These are phyloP conservation scores for Polyommatus icarus DNA, from an alignment of 2,888 invertebrate species.

Conservation along the genomic window DNA sequence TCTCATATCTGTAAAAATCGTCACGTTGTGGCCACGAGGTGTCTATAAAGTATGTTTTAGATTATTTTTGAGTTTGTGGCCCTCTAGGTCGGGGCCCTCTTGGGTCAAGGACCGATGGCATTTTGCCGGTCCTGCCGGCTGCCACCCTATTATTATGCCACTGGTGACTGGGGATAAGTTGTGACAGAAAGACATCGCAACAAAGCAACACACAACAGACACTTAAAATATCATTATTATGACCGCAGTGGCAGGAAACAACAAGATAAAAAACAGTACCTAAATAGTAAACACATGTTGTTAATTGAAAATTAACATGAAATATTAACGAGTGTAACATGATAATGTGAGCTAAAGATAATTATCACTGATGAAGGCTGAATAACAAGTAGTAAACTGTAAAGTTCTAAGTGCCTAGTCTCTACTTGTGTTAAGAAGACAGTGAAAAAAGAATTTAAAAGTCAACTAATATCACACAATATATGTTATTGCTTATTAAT, in stretches of 20 bases:
- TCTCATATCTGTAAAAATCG: no score
- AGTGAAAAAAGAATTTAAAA: neutral
- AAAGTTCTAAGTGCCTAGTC: neutral
- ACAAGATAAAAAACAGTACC: neutral
- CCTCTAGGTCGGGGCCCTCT: no score
- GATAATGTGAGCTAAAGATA: slow-evolving; percentile 19
- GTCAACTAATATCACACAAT: no score
- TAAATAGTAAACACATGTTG: neutral
- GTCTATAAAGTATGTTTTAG: no score
- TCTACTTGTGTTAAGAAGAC: neutral
- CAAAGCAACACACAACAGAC: neutral
- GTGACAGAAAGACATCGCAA: no score
- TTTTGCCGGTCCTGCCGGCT: no score
- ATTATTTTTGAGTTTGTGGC: no score
- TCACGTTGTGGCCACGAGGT: no score
- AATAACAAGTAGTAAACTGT: neutral
- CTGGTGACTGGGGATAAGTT: no score
- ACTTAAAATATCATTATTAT: neutral
- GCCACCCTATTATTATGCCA: no score
- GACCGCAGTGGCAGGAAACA: neutral
- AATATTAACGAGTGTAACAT: slow-evolving; percentile 5
- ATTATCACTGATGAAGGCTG: slow-evolving; percentile 28
- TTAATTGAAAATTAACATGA: slow-evolving; percentile 30
- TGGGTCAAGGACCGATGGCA: no score
- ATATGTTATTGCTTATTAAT: no score